Percentiles rank a stretch among this genome's conserved stretches.
phyloP scores from a whole-genome alignment of 2,113 vertebrate species.

The Myrmecophaga tridactyla region DNA sequence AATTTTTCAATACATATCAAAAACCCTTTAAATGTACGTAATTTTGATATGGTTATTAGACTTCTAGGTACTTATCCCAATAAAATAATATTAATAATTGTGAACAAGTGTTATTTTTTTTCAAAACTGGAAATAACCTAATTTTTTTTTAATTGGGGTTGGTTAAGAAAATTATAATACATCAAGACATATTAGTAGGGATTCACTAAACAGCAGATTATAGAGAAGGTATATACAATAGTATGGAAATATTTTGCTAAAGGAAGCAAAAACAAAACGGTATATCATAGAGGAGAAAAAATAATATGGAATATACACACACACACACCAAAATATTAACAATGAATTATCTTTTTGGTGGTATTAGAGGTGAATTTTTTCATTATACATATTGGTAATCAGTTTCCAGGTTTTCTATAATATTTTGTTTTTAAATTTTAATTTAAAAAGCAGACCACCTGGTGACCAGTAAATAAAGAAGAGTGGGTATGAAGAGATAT shows the following conservation, averaged over 20 bases:
- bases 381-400: not conserved
- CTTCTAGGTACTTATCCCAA: too few species aligned
- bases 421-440: conserved; percentile 19
- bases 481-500: not conserved
- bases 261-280: not conserved
- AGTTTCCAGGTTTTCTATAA: not conserved
- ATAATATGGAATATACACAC: not conserved
- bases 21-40: not conserved
- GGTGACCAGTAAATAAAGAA: not conserved
- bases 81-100: not conserved
- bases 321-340: not conserved
- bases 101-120: not conserved
- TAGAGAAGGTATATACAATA: not conserved
- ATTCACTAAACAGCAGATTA: not conserved
- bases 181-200: not conserved
- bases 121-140: not conserved
- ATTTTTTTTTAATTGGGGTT: not conserved
- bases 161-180: not conserved
- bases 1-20: not conserved
- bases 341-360: not conserved
- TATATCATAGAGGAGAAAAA: not conserved
- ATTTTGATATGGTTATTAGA: not conserved
- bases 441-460: not conserved
- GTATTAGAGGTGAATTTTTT: not conserved
- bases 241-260: not conserved